Conservation (phyloP, 2,888 invertebrate species). For the Drosophila macrospina region DNA sequence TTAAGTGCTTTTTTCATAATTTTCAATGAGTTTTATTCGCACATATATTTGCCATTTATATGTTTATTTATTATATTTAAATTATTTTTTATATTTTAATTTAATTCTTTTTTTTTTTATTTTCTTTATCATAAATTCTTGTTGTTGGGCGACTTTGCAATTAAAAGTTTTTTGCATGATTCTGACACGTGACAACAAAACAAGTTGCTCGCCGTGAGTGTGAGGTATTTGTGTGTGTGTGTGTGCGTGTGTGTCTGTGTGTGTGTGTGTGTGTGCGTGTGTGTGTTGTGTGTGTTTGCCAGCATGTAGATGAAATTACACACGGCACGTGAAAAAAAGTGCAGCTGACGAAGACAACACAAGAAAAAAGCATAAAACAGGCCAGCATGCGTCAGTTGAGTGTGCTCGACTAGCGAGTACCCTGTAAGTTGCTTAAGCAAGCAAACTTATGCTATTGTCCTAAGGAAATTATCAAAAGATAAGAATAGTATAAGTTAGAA, state of each 20-base stretch:
- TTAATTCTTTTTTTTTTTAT: constrained; percentile 3
- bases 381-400: background rate
- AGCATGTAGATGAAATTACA: constrained; percentile 55
- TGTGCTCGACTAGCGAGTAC: background rate
- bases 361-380: constrained; percentile 17
- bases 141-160: constrained; percentile 60
- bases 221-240: constrained; percentile 13
- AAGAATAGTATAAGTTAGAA: too few relatives aligned
- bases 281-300: constrained; percentile 24
- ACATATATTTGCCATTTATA: background rate
- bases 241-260: constrained; percentile 10
- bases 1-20: constrained; percentile 42
- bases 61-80: constrained; percentile 1
- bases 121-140: constrained; percentile 23
- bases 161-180: constrained; percentile 63
- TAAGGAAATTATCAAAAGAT: too few relatives aligned
- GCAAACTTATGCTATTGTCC: background rate
- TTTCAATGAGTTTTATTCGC: constrained; percentile 46
- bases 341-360: constrained; percentile 19
- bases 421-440: background rate
- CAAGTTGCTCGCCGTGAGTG: constrained; percentile 20
- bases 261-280: constrained; percentile 17
- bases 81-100: constrained; percentile 7
- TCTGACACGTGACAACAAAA: constrained; percentile 63
- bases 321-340: constrained; percentile 37